phyloP scores from a whole-genome alignment of 2,113 vertebrate species.

The Anguilla rostrata region DNA sequence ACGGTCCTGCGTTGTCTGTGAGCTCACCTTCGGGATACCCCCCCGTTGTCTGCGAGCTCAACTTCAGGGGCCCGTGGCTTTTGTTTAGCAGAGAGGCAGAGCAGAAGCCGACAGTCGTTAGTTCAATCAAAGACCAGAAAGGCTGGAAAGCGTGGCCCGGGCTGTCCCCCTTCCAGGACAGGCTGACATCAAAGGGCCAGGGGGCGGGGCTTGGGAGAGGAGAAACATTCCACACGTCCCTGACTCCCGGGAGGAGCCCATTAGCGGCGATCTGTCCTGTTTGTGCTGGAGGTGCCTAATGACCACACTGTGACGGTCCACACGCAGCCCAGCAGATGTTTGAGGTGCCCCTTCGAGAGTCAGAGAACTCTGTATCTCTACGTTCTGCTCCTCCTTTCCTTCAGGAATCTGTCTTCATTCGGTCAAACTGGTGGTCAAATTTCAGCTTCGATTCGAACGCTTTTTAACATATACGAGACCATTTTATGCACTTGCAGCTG shows the following conservation, averaged over 20 bases:
- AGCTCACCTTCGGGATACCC: not conserved
- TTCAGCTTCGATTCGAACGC: not conserved
- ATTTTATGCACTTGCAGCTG: no score
- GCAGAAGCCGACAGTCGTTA: slow-evolving; percentile 25
- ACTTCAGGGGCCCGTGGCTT: not conserved
- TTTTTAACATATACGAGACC: no score
- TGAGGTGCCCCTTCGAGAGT: not conserved
- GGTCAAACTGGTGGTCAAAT: not conserved
- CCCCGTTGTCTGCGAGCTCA: not conserved
- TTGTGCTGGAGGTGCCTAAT: slow-evolving; percentile 35
- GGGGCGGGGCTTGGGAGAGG: slow-evolving; percentile 11
- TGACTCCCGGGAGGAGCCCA: slow-evolving; percentile 29
- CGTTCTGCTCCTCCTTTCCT: not conserved
- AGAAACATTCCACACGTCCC: slow-evolving; percentile 44
- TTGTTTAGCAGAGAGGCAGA: slow-evolving; percentile 23
- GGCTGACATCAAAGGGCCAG: slow-evolving; percentile 35
- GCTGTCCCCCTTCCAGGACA: slow-evolving; percentile 16
- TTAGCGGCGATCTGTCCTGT: slow-evolving; percentile 47
- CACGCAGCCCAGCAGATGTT: not conserved
- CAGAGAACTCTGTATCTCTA: not conserved
- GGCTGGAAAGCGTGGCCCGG: slow-evolving; percentile 7
- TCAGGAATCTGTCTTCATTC: not conserved
- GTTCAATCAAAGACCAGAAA: slow-evolving; percentile 39
- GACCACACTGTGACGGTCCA: slow-evolving; percentile 13
- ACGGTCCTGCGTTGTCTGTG: no score